Evolutionary conservation across 2,113 vertebrate genomes (phyloP).

Genomic region (Pongo abelii): DNA sequence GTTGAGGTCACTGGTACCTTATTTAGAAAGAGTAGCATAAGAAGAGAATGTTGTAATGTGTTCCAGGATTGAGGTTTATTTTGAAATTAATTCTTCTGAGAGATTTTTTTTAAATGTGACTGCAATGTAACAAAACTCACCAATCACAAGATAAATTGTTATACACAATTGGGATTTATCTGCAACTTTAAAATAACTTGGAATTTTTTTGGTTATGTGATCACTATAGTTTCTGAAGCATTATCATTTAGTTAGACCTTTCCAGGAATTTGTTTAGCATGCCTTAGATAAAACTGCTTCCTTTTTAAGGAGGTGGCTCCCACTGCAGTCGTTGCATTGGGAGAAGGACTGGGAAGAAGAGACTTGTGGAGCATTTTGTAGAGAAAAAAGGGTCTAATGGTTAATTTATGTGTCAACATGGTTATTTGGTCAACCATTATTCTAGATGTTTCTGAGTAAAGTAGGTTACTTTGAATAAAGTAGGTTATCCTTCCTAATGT

Average conservation of each 20-base stretch:
- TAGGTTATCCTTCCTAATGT: neutral
- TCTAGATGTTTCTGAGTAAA: neutral
- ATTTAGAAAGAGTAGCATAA: slow-evolving; percentile 16
- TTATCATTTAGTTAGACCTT: neutral
- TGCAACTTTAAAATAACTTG: neutral
- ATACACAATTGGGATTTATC: neutral
- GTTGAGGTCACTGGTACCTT: neutral
- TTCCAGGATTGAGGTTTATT: neutral
- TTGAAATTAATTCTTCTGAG: neutral
- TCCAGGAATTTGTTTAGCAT: neutral
- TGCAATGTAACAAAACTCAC: neutral
- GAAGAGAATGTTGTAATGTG: neutral
- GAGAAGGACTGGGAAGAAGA: neutral
- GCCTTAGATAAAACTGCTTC: neutral
- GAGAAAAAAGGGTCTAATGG: neutral
- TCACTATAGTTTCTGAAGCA: neutral
- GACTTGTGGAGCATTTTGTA: neutral
- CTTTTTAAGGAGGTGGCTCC: neutral
- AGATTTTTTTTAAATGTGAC: neutral
- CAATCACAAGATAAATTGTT: neutral
- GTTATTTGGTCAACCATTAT: neutral
- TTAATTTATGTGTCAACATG: neutral
- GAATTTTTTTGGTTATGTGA: neutral
- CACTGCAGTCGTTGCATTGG: too few relatives aligned
- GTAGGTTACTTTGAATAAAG: too few relatives aligned